Percentiles rank a stretch among this genome's conserved stretches.
phyloP scores from a whole-genome alignment of 2,797 vertebrate species.

The Gouania willdenowi region DNA sequence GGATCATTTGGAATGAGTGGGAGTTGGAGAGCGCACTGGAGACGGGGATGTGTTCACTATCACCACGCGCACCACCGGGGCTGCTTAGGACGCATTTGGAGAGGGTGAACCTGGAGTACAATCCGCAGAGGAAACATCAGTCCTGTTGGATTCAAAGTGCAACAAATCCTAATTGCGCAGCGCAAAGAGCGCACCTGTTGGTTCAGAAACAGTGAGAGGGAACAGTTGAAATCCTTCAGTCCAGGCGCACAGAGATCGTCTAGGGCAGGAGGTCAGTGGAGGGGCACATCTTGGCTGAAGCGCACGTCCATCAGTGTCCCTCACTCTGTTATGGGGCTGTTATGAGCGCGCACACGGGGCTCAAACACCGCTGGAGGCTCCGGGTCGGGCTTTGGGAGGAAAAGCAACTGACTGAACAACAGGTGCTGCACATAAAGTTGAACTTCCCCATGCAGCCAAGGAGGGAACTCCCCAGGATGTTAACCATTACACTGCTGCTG shows the following conservation, averaged over 20 bases:
- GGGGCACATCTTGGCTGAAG: slow-evolving; percentile 31
- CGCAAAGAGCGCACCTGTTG: slow-evolving; percentile 74
- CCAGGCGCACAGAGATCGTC: slow-evolving; percentile 17
- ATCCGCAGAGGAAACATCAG: slow-evolving; percentile 86
- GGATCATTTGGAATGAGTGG: slow-evolving; percentile 94
- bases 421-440: slow-evolving; percentile 82
- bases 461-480: slow-evolving; percentile 75
- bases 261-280: slow-evolving; percentile 13
- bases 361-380: slow-evolving; percentile 48
- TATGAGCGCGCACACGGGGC: slow-evolving; percentile 49
- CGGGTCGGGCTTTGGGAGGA: slow-evolving; percentile 51
- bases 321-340: slow-evolving; percentile 44
- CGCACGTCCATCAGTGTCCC: slow-evolving; percentile 43
- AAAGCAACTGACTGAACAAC: slow-evolving; percentile 80
- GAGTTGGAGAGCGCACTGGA: slow-evolving; percentile 73
- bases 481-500: slow-evolving; percentile 69
- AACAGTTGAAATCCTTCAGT: slow-evolving; percentile 28
- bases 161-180: slow-evolving; percentile 54
- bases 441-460: slow-evolving; percentile 61
- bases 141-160: slow-evolving; percentile 48
- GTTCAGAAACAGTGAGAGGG: slow-evolving; percentile 25
- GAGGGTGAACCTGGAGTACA: slow-evolving; percentile 79
- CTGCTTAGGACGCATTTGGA: slow-evolving; percentile 83
- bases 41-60: slow-evolving; percentile 72
- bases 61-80: slow-evolving; percentile 81